These are phyloP conservation scores for Atta texana DNA, from an alignment of 1,140 invertebrate genomes.

Conservation along the genomic window DNA sequence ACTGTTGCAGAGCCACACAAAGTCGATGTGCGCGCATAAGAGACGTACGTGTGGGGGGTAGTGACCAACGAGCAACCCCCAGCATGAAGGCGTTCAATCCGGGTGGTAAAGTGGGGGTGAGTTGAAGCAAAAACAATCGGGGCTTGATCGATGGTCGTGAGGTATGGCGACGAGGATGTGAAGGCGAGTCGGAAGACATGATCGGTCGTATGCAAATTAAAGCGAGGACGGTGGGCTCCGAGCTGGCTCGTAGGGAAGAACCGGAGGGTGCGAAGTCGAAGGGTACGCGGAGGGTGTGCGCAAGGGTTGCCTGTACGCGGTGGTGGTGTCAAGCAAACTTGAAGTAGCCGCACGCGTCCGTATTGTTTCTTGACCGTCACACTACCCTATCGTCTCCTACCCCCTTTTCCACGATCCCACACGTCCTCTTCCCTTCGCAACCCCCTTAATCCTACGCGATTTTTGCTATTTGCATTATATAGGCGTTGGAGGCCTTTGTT, in stretches of 20 bases:
- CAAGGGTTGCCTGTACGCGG: slow-evolving; percentile 49
- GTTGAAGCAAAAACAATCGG: slow-evolving; percentile 76
- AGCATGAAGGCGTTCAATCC: slow-evolving; percentile 56
- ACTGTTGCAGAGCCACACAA: slow-evolving; percentile 43
- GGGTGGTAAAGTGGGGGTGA: slow-evolving; percentile 40
- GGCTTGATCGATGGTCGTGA: slow-evolving; percentile 77
- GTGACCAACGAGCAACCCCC: slow-evolving; percentile 64
- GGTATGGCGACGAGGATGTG: slow-evolving; percentile 65
- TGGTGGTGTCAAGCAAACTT: slow-evolving; percentile 72
- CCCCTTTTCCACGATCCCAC: slow-evolving; percentile 10
- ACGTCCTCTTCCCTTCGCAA: slow-evolving; percentile 30
- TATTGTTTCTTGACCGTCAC: slow-evolving; percentile 78
- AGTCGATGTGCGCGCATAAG: slow-evolving; percentile 62
- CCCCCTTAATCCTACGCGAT: slow-evolving; percentile 78
- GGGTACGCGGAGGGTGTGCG: slow-evolving; percentile 41
- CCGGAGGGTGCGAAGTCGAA: slow-evolving; percentile 68
- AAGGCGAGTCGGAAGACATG: slow-evolving; percentile 76
- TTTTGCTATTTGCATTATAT: slow-evolving; percentile 85
- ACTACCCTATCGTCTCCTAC: slow-evolving; percentile 42
- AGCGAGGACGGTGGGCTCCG: slow-evolving; percentile 59
- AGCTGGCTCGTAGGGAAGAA: slow-evolving; percentile 50
- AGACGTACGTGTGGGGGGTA: slow-evolving; percentile 56
- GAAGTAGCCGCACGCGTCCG: slow-evolving; percentile 71
- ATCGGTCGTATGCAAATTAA: slow-evolving; percentile 76
- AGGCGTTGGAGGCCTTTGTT: slow-evolving; percentile 83